These are phyloP conservation scores for Lepidurus couesii DNA, from an alignment of 1,140 invertebrate genomes.

Conservation along the genomic window DNA sequence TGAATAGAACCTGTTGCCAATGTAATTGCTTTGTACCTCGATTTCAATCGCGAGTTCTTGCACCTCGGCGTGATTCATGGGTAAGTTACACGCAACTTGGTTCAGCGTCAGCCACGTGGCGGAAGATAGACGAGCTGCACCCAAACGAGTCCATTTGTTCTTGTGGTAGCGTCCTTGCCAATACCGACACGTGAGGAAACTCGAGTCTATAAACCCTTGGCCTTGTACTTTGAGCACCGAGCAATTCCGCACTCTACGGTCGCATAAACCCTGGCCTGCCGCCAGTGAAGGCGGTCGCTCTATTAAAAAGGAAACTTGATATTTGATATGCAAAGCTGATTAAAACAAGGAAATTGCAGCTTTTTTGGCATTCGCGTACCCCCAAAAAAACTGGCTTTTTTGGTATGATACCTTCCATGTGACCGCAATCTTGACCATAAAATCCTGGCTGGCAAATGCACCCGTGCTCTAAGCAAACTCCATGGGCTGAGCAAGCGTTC, in stretches of 20 bases:
- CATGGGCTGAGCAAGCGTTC: constrained; percentile 34
- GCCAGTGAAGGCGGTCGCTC: constrained; percentile 12
- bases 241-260: constrained; percentile 28
- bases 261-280: constrained; percentile 29
- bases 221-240: constrained; percentile 20
- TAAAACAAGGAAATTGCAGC: background rate
- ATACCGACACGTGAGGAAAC: constrained; percentile 23
- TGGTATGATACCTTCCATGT: constrained; percentile 32
- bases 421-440: constrained; percentile 33
- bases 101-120: background rate
- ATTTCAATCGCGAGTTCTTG: background rate
- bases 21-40: constrained; percentile 13
- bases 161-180: constrained; percentile 14
- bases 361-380: background rate
- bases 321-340: constrained; percentile 30
- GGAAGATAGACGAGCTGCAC: background rate
- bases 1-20: constrained; percentile 16
- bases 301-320: background rate
- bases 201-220: constrained; percentile 30
- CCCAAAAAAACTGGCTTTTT: background rate
- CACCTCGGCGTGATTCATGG: constrained; percentile 2
- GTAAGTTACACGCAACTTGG: background rate
- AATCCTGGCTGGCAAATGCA: constrained; percentile 37
- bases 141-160: background rate
- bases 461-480: constrained; percentile 34